These are phyloP conservation scores for Lepus oiostolus DNA, from an alignment of 2,797 vertebrate species.

Conservation along the genomic window DNA sequence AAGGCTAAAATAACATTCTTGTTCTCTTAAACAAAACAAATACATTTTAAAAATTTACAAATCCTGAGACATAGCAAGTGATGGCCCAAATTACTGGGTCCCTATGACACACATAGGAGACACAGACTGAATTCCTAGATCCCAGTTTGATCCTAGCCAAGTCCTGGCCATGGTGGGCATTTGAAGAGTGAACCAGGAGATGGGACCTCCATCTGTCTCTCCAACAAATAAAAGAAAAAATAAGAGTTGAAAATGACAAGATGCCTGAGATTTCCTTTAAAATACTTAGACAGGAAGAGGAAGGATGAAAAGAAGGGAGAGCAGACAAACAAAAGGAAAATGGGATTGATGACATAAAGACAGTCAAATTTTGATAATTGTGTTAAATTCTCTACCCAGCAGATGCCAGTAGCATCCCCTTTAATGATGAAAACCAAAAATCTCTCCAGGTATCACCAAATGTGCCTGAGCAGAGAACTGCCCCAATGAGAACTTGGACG, in stretches of 20 bases:
- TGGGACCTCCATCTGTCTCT: too few relatives aligned
- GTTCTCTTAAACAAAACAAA: too few relatives aligned
- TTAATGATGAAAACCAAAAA: neutral
- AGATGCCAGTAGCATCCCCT: neutral
- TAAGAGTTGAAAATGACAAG: neutral
- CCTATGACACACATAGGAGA: too few relatives aligned
- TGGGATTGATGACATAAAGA: neutral
- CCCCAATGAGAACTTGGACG: too few relatives aligned
- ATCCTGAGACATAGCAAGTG: too few relatives aligned
- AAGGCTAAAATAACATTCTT: neutral
- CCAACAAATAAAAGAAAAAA: too few relatives aligned
- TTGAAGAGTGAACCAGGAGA: too few relatives aligned
- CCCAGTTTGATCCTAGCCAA: too few relatives aligned
- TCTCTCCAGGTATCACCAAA: neutral
- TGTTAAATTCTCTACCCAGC: neutral
- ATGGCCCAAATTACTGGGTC: too few relatives aligned
- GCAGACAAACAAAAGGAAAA: neutral
- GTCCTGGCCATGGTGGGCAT: too few relatives aligned
- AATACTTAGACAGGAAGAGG: neutral
- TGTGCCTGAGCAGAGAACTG: neutral
- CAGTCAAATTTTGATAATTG: neutral
- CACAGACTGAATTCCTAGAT: too few relatives aligned
- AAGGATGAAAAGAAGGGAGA: neutral
- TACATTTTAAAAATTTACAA: too few relatives aligned
- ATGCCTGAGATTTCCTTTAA: neutral